These are phyloP conservation scores for Artemia sinica DNA, from an alignment of 2,888 invertebrate species.

Conservation along the genomic window DNA sequence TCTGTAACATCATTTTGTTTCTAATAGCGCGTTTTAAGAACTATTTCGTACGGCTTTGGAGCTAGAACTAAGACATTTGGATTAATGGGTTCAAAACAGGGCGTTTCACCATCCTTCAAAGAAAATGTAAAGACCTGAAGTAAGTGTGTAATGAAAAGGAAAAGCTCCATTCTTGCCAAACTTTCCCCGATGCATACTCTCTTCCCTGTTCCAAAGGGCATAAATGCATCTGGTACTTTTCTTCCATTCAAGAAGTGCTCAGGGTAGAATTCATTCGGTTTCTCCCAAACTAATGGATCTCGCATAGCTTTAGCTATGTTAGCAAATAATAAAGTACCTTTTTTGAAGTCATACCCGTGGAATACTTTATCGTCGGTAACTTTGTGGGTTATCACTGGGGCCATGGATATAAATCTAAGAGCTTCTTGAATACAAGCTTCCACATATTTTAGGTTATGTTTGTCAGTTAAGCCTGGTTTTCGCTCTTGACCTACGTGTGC, in stretches of 20 bases:
- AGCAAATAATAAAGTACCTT: slow-evolving; percentile 5
- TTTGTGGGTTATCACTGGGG: background rate
- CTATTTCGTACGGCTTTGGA: background rate
- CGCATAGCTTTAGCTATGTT: slow-evolving; percentile 10
- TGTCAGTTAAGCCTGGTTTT: slow-evolving; percentile 4
- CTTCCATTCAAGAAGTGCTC: slow-evolving; percentile 16
- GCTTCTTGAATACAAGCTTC: slow-evolving; percentile 15
- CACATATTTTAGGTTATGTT: background rate
- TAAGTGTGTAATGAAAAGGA: background rate
- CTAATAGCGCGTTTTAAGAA: slow-evolving; percentile 1
- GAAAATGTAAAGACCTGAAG: slow-evolving; percentile 5
- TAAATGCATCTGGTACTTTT: background rate
- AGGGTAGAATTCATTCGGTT: slow-evolving; percentile 16
- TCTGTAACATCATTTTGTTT: background rate
- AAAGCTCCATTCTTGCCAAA: slow-evolving; percentile 6
- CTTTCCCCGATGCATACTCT: background rate
- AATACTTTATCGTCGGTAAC: background rate
- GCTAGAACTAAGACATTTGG: background rate
- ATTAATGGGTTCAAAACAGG: background rate
- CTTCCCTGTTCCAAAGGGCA: background rate
- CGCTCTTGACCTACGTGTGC: background rate
- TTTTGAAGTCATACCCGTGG: slow-evolving; percentile 1
- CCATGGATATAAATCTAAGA: slow-evolving; percentile 10
- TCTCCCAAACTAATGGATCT: slow-evolving; percentile 7
- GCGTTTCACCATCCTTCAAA: background rate